Conservation (phyloP, 1,140 invertebrate genomes). For the Chymomyza costata region DNA sequence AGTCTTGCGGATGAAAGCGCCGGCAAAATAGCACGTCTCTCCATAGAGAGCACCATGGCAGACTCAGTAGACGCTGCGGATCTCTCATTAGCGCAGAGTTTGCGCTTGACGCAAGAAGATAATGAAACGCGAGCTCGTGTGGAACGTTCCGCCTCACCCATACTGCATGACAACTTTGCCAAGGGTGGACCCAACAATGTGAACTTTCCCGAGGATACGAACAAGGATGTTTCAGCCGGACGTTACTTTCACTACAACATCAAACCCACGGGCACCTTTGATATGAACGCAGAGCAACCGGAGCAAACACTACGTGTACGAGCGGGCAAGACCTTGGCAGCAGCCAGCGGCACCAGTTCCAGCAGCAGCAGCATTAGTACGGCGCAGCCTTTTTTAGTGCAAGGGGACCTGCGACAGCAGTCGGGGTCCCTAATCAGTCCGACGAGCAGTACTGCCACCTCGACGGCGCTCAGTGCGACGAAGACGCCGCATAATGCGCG, state of each 20-base stretch:
- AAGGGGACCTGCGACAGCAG: conserved; percentile 73
- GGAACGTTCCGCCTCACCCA: conserved; percentile 62
- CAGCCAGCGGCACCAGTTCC: conserved; percentile 7
- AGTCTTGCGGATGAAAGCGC: conserved; percentile 16
- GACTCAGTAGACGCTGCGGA: conserved; percentile 28
- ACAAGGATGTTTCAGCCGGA: conserved; percentile 57
- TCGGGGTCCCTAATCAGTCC: conserved; percentile 74
- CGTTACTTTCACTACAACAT: conserved; percentile 72
- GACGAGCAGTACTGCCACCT: conserved; percentile 61
- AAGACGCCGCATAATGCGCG: conserved; percentile 56
- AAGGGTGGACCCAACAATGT: conserved; percentile 56
- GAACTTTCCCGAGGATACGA: conserved; percentile 32
- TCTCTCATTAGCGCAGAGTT: conserved; percentile 12
- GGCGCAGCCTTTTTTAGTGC: conserved; percentile 72
- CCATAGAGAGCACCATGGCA: conserved; percentile 58
- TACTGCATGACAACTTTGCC: conserved; percentile 50
- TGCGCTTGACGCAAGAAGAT: conserved; percentile 23
- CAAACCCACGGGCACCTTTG: conserved; percentile 64
- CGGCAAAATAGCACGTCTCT: conserved; percentile 14
- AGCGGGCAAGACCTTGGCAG: conserved; percentile 45
- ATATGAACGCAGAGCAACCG: conserved; percentile 30
- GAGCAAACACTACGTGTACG: conserved; percentile 49
- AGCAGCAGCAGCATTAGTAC: conserved; percentile 11
- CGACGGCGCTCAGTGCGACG: conserved; percentile 52
- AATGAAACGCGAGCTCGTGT: conserved; percentile 59